A percentile compares a stretch with the other conserved stretches of the same genome.
phyloP scores from a whole-genome alignment of 2,888 invertebrate genomes.

The Drosophila barbarae region DNA sequence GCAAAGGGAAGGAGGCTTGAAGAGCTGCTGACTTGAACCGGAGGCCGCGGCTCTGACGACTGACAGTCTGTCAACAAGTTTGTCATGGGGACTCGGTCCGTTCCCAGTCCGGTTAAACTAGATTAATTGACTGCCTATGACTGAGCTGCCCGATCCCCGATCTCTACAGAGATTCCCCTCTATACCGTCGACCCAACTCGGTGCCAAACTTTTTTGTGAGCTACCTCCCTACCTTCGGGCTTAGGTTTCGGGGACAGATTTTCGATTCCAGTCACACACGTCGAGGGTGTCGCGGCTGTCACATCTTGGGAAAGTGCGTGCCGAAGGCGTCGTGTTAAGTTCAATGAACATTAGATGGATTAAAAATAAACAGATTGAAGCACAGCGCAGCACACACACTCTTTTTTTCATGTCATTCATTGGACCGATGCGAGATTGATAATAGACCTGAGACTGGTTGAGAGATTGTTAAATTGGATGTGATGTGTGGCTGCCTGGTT shows the following conservation, averaged over 20 bases:
- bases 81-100: conserved; percentile 53
- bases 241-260: conserved; percentile 32
- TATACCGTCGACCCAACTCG: neutral
- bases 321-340: conserved; percentile 58
- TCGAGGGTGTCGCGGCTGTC: conserved; percentile 43
- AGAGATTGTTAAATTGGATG: conserved; percentile 24
- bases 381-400: conserved; percentile 1
- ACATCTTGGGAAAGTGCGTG: conserved; percentile 43
- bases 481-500: conserved; percentile 1
- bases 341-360: conserved; percentile 67
- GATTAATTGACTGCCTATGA: conserved; percentile 72
- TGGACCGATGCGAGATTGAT: conserved; percentile 38
- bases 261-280: conserved; percentile 63
- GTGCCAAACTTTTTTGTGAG: conserved; percentile 32
- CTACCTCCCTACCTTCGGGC: conserved; percentile 22
- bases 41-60: conserved; percentile 9
- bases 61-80: conserved; percentile 67
- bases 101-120: conserved; percentile 72
- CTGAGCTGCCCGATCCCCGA: neutral
- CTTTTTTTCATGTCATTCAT: conserved; percentile 46
- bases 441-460: conserved; percentile 9
- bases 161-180: conserved; percentile 14
- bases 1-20: neutral
- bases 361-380: conserved; percentile 57
- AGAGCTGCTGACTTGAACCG: conserved; percentile 12